These are phyloP conservation scores for Venturia canescens DNA, from an alignment of 1,140 invertebrate species.

Conservation along the genomic window DNA sequence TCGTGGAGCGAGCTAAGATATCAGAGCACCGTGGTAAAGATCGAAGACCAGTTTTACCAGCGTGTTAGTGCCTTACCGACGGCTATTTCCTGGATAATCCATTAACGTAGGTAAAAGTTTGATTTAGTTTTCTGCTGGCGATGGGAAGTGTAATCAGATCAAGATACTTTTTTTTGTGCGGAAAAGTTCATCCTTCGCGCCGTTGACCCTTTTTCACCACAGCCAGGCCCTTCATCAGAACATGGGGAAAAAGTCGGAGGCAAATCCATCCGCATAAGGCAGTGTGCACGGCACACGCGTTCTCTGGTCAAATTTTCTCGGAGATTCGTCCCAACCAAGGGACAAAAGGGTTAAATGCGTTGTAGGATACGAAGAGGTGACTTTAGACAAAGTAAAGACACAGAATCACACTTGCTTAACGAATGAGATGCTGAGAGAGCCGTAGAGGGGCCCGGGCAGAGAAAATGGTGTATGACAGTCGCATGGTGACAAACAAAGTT, in stretches of 20 bases:
- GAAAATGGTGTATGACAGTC: conserved; percentile 66
- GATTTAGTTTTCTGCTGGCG: not conserved
- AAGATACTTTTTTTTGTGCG: not conserved
- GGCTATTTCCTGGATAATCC: not conserved
- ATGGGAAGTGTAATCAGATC: conserved; percentile 23
- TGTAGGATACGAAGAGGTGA: not conserved
- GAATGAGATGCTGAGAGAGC: not conserved
- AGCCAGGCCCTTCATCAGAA: not conserved
- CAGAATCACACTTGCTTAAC: not conserved
- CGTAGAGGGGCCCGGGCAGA: conserved; percentile 25
- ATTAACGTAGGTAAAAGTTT: not conserved
- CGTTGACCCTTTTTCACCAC: not conserved
- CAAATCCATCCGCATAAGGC: not conserved
- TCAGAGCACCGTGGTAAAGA: not conserved
- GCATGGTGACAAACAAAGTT: conserved; percentile 73
- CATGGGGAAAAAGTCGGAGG: not conserved
- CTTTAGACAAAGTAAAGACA: conserved; percentile 45
- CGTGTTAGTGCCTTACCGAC: not conserved
- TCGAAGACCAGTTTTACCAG: not conserved
- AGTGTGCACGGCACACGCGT: not conserved
- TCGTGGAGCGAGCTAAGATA: not conserved
- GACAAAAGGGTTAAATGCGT: not conserved
- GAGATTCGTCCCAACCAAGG: not conserved
- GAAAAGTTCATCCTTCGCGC: not conserved
- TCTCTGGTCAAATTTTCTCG: not conserved